Conservation (phyloP, 2,113 vertebrate genomes). For the Procavia capensis region DNA sequence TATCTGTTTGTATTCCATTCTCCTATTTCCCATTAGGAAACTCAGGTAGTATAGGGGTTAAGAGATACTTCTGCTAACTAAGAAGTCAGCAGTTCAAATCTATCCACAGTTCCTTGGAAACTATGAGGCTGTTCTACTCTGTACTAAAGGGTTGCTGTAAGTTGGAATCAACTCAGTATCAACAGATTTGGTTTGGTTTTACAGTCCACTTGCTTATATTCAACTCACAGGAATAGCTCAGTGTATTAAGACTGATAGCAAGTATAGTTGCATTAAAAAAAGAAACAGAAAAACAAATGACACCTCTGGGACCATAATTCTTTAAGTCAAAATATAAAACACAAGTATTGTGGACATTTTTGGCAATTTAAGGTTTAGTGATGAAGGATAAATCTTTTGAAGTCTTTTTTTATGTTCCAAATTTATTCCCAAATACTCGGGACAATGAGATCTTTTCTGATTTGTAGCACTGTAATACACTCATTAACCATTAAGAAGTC, state of each 20-base stretch:
- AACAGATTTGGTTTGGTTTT: no score
- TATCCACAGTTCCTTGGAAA: no score
- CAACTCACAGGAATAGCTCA: no score
- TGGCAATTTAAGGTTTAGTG: background rate
- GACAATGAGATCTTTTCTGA: background rate
- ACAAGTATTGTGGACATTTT: background rate
- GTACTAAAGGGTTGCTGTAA: no score
- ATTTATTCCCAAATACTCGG: background rate
- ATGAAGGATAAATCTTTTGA: background rate
- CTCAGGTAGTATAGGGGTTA: background rate
- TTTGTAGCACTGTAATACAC: background rate
- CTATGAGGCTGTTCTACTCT: no score
- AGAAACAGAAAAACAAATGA: background rate
- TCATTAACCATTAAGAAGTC: slow-evolving; percentile 35
- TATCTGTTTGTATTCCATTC: background rate
- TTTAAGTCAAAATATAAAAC: background rate
- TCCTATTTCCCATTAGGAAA: background rate
- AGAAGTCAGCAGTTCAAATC: background rate
- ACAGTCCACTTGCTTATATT: background rate
- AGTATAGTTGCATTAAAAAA: background rate
- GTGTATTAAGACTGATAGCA: background rate
- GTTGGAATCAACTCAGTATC: no score
- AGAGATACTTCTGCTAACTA: background rate
- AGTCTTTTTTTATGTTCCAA: background rate
- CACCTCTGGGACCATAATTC: background rate